Base-by-base conservation (phyloP, 2,888 invertebrate species). In the Myathropa florea region DNA sequence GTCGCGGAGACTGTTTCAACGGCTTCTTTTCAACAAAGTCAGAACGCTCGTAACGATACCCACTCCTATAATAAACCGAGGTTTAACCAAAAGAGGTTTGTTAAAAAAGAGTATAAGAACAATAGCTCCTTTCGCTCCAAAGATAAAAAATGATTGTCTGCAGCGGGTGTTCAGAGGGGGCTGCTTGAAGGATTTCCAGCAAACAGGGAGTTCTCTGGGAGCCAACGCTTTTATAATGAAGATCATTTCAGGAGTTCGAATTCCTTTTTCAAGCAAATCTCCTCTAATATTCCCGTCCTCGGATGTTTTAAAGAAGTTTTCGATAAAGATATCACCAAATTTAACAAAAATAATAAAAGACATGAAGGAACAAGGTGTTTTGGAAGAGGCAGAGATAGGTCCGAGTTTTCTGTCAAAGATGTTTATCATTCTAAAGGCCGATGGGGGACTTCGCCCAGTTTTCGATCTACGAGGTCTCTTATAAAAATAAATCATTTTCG, bases 381-480 rank as follows among this genome's bases (percentile, higher is more conserved):
- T 63, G 3, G 33, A 63, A 33, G 30, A 61, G 21, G 0, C 33
- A 18, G 21, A 30, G 33, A 23, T 21, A 33, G 36, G 33, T 14
- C 36, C 63, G 23, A 21, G 33, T 36, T 55, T 55, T 33, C 4
- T 36, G 14, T 67, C 76, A 4, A 77, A 70, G 14, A 77, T 77
- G 78, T 78, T 78, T 78, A 21, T 71, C 18, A 24, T 78, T 21
- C 21, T 26, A 57, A 71, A 71, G 23, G 39, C 4, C 10, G 46
- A 78, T 14, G 63, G 12, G 0, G 23, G 59, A 2, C 12, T 72
- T 72, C 46, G 65, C 9, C 59, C 78, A 10, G 57, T 70, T 0
- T 70, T 78, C 57, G 63, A 79, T 30, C 59, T 79, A 46, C 65
- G 72, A 3, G 64, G 64, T 33, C 59, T 71, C 7, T 18, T 71